Evolutionary conservation across 2,113 vertebrate genomes (phyloP), one percentile per base, ranked within the genome.

Genomic region (Serilophus lunatus): DNA sequence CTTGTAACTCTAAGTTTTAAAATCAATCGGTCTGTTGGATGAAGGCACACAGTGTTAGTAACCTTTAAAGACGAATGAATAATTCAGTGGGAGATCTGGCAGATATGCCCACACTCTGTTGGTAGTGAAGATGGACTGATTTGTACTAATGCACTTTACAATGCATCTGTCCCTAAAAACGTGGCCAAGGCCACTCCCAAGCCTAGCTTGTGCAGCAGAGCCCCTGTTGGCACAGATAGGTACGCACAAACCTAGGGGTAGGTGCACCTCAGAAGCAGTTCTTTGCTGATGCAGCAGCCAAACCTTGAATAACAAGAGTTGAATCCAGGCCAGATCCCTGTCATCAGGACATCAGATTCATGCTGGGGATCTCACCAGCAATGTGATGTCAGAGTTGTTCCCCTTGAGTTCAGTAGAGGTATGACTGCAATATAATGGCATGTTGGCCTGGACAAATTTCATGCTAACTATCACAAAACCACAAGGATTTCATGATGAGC

Each of bases 21-120:
- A 92, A 74, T 38, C 45, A 72, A 24, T n/a, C 49, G 36, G 14
- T 68, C 44, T 35, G 63, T 44, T 54, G 75, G 38, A 17, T 38
- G 82, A 74, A 72, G 76, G 38, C 29, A 60, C 36, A 77, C n/a
- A 60, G 35, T 61, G 31, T 72, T 82, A 80, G 42, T 54, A 86
- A 70, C 68, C 68, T 81, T 70, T 66, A 66, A 70, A 70, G 47
- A 81, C 33, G 31, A 88, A 87, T 68, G 33, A 87, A 47, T 84
- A 94, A 90, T 93, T 74, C 75, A 94, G 59, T 26, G 80, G 63
- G 51, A 92, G 59, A 50, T 76, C 38, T 65, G 64, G 60, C 51
- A 93, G 45, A 74, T 72, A 86, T 19, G 68, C 47, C 44, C 50
- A 64, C 82, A 72, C 7, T 3, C 31, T 82, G 57, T 57, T 66